These are phyloP conservation scores for Pandemis heparana DNA, from an alignment of 2,888 invertebrate genomes.

Conservation along the genomic window DNA sequence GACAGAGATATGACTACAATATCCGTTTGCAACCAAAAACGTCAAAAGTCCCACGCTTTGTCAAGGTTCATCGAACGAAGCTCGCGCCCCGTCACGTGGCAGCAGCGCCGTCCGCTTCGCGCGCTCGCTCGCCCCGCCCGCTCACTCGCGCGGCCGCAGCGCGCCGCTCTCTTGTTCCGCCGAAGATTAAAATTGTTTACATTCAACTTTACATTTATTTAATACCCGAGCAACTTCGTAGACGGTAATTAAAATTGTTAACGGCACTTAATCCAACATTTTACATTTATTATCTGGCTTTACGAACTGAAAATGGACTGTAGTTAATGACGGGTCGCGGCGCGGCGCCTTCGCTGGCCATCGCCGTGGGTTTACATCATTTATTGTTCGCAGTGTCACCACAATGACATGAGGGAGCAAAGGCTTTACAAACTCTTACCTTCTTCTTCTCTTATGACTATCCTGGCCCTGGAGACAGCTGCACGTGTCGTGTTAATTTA, in stretches of 20 bases:
- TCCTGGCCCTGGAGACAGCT: no score
- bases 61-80: no score
- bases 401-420: no score
- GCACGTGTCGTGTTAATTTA: no score
- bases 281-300: conserved; percentile 7
- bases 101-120: not conserved
- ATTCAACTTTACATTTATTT: conserved; percentile 9
- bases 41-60: no score
- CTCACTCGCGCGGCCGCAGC: not conserved
- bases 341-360: not conserved
- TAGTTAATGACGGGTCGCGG: not conserved
- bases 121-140: not conserved
- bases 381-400: no score
- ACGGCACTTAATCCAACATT: conserved; percentile 11
- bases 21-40: no score
- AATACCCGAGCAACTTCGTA: conserved; percentile 1
- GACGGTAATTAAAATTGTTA: conserved; percentile 9
- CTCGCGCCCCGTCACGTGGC: no score
- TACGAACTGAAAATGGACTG: not conserved
- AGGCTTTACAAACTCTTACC: no score
- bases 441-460: no score
- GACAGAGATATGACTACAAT: no score
- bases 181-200: conserved; percentile 12
- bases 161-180: not conserved
- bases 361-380: no score